Evolutionary conservation across 2,797 vertebrate species (phyloP).

Genomic region (Macroramphosus scolopax): DNA sequence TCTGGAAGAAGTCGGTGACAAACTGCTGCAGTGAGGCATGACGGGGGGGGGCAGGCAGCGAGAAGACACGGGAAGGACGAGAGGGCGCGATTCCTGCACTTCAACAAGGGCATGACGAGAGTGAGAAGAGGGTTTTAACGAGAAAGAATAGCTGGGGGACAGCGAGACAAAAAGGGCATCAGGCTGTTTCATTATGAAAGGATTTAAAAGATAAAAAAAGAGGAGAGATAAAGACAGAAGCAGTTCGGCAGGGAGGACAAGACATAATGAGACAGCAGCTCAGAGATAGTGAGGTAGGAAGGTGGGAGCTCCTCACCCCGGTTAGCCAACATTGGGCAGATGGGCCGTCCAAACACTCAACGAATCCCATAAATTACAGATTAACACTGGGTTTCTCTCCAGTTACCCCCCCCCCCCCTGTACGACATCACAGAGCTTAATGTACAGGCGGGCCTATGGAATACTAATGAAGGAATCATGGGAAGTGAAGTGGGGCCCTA

Average conservation of each 20-base stretch:
- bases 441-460: conserved; percentile 17
- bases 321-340: conserved; percentile 44
- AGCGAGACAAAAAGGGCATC: conserved; percentile 23
- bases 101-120: conserved; percentile 32
- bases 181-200: too few species aligned
- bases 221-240: conserved; percentile 22
- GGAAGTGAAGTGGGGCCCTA: conserved; percentile 10
- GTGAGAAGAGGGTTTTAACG: conserved; percentile 9
- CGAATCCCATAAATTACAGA: conserved; percentile 58
- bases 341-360: conserved; percentile 53
- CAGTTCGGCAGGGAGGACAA: background rate
- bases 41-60: background rate
- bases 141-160: conserved; percentile 30
- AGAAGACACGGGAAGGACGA: conserved; percentile 18
- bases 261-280: conserved; percentile 8
- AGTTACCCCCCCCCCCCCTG: conserved; percentile 35
- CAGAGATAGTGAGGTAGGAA: conserved; percentile 9
- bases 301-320: conserved; percentile 17
- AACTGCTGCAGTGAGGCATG: conserved; percentile 22
- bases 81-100: conserved; percentile 21
- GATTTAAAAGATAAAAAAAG: conserved; percentile 2
- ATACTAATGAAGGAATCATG: conserved; percentile 43
- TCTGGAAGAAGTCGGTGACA: conserved; percentile 22
- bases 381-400: conserved; percentile 56
- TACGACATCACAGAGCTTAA: conserved; percentile 25